These are phyloP conservation scores for Drosophila tani DNA, from an alignment of 1,140 invertebrate species.

Conservation along the genomic window DNA sequence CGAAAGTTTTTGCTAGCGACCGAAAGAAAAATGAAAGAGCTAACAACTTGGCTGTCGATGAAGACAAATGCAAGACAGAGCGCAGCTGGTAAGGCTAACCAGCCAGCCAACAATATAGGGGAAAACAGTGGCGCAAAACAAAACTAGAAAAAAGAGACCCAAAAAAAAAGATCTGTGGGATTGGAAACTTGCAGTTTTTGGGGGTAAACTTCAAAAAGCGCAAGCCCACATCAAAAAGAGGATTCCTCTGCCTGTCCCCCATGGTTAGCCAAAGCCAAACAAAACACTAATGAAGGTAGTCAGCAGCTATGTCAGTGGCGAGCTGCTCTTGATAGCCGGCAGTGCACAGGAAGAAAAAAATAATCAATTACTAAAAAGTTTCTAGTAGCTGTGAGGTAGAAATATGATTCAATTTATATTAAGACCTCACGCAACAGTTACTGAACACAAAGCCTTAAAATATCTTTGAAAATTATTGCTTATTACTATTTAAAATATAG, in stretches of 20 bases:
- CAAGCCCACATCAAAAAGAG: conserved; percentile 56
- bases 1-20: conserved; percentile 65
- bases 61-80: conserved; percentile 77
- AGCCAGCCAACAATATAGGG: conserved; percentile 32
- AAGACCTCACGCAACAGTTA: too few species aligned
- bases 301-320: conserved; percentile 45
- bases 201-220: conserved; percentile 66
- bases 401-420: background rate
- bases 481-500: too few species aligned
- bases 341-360: conserved; percentile 4
- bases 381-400: background rate
- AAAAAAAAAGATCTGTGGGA: conserved; percentile 14
- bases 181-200: conserved; percentile 52
- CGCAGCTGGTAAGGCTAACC: conserved; percentile 37
- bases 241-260: conserved; percentile 53
- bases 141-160: conserved; percentile 4
- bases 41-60: conserved; percentile 81
- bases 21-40: conserved; percentile 79
- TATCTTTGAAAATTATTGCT: too few species aligned
- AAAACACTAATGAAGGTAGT: conserved; percentile 83
- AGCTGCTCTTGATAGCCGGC: conserved; percentile 53
- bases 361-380: background rate
- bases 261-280: conserved; percentile 77
- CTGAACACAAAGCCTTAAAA: too few species aligned
- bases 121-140: conserved; percentile 19